Percentiles rank a stretch among this genome's conserved stretches.
These are phyloP conservation scores for Quadriops clusia DNA, from an alignment of 2,888 invertebrate species.

Conservation along the genomic window DNA sequence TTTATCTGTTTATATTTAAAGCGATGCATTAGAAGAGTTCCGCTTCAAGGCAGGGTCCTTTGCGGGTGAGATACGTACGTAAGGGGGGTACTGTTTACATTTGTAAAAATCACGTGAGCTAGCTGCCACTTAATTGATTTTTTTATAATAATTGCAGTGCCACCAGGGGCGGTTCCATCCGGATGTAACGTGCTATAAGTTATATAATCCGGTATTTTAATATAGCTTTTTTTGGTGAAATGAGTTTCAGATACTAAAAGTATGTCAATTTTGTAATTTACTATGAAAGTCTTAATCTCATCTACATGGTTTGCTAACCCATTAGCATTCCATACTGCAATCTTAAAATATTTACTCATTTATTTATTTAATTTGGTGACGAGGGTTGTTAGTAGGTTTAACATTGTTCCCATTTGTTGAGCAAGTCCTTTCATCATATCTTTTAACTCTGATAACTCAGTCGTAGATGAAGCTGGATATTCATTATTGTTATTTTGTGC, in stretches of 20 bases:
- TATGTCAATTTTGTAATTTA: conserved; percentile 8
- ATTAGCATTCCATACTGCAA: conserved; percentile 8
- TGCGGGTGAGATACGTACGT: too few relatives aligned
- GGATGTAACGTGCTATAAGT: conserved; percentile 2
- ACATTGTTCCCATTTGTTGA: conserved; percentile 5
- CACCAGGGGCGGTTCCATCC: background rate
- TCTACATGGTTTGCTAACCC: conserved; percentile 3
- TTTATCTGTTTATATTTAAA: too few relatives aligned
- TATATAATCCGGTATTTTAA: conserved; percentile 3
- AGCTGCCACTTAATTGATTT: too few relatives aligned
- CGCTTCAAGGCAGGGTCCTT: too few relatives aligned
- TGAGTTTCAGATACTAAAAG: conserved; percentile 7
- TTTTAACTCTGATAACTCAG: background rate
- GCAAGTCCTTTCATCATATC: background rate
- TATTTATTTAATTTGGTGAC: conserved; percentile 3
- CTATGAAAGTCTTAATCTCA: conserved; percentile 6
- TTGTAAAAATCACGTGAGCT: too few relatives aligned
- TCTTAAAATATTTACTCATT: conserved; percentile 3
- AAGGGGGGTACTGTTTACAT: too few relatives aligned
- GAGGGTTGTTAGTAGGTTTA: conserved; percentile 6
- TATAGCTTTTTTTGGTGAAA: conserved; percentile 4
- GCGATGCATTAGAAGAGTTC: too few relatives aligned
- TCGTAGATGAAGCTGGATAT: background rate
- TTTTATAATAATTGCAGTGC: background rate
- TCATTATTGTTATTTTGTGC: too few relatives aligned